Base-by-base conservation (phyloP, 2,888 invertebrate species). In the Pseudanteris insignis region DNA sequence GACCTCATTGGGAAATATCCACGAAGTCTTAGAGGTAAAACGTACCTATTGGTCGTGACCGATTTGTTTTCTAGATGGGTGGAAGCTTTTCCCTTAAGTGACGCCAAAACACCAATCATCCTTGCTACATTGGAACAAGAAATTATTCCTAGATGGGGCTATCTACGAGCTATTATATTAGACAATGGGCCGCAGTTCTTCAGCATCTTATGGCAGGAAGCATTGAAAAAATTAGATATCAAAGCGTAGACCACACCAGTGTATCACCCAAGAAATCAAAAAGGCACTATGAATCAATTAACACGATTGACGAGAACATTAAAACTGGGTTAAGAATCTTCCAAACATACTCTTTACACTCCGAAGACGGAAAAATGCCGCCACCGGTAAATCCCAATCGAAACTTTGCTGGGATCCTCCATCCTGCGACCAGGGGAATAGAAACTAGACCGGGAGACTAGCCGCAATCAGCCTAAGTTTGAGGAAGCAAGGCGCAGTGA, bases 1-100 rank as follows among this genome's bases (percentile, higher is more conserved):
- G 62, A 64, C 26, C 26, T 59, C 1, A 62, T 63, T 54, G 59
- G 62, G 4, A 62, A 62, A 0, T 64, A 64, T 24, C 59, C 59
- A 2, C 15, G 40, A 2, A 55, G 40, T 5, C 15, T 14, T 1
- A 12, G 29, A 10, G 53, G 58, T 1, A 29, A 43, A 30, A 28
- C 44, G 2, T 59, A 47, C 36, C 2, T 37, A 2, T 9, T 37
- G 7, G 24, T 37, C 3, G 25, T 25, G 2, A 37, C 37, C 24
- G 37, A 37, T 25, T 8, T 37, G 24, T 37, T 37, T n/a, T 37
- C 37, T 7, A 24, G 37, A 5, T 37, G 37, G 26, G n/a, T n/a
- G n/a, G 26, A 26, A 26, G 26, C 26, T 6, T 26, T 26, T n/a
- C 4, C 26, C 2, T 9, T 26, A 2, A 2, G 6, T 9, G n/a